Evolutionary conservation across 2,797 vertebrate species (phyloP).

Genomic region (Lates japonicus): DNA sequence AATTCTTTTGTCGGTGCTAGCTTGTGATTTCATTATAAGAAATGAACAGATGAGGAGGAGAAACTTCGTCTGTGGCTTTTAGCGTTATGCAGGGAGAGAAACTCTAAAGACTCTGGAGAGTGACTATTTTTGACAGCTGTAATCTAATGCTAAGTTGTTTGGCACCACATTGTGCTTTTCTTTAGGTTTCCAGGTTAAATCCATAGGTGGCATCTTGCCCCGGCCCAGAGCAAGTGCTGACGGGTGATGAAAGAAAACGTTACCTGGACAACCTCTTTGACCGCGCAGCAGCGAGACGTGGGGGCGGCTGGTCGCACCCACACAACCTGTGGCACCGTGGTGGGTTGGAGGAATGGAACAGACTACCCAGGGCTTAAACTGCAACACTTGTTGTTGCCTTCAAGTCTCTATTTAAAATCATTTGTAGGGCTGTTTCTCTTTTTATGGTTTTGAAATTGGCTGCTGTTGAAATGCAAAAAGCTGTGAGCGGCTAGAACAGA

Average conservation of each 20-base stretch:
- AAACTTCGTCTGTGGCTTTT: conserved; percentile 13
- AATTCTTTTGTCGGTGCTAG: conserved; percentile 30
- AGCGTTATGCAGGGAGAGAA: not conserved
- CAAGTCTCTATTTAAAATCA: conserved; percentile 16
- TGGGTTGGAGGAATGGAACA: conserved; percentile 29
- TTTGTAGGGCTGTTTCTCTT: conserved; percentile 1
- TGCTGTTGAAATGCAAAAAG: conserved; percentile 19
- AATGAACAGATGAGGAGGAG: conserved; percentile 22
- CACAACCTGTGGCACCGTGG: conserved; percentile 14
- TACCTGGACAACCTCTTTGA: conserved; percentile 68
- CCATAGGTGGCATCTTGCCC: conserved; percentile 31
- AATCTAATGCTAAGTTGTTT: conserved; percentile 12
- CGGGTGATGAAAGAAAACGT: conserved; percentile 54
- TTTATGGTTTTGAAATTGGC: conserved; percentile 14
- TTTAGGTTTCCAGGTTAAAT: conserved; percentile 32
- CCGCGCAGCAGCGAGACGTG: conserved; percentile 50
- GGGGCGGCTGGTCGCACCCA: conserved; percentile 46
- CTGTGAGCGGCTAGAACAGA: not conserved
- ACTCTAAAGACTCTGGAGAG: too few species aligned
- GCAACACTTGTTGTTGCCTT: conserved; percentile 26
- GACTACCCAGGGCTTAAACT: conserved; percentile 7
- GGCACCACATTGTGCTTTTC: conserved; percentile 7
- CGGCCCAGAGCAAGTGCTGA: conserved; percentile 52
- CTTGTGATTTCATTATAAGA: conserved; percentile 39
- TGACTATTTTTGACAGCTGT: too few species aligned